These are phyloP conservation scores for Lydus trimaculatus DNA, from an alignment of 2,888 invertebrate species.

Conservation along the genomic window DNA sequence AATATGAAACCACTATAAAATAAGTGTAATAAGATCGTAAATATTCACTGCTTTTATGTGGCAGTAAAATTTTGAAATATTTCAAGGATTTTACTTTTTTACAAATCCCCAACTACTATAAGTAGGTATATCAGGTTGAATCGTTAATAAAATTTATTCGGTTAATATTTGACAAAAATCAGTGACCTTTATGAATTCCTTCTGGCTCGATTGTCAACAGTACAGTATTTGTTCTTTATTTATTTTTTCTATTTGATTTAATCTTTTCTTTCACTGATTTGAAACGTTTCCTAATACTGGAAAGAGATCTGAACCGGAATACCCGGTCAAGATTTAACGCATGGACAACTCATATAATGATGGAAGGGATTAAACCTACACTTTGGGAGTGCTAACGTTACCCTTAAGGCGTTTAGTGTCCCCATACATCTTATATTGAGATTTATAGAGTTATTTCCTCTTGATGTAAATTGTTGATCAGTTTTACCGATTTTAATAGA, in stretches of 20 bases:
- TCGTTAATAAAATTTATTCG: neutral
- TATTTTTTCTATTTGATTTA: neutral
- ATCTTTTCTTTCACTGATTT: neutral
- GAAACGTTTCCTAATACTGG: slow-evolving; percentile 26
- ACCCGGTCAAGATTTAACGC: slow-evolving; percentile 46
- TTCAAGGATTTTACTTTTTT: neutral
- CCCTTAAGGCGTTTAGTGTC: slow-evolving; percentile 50
- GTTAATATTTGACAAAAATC: neutral
- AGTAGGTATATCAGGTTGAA: neutral
- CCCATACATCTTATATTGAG: slow-evolving; percentile 54
- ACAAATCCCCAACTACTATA: neutral
- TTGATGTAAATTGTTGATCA: slow-evolving; percentile 42
- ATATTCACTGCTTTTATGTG: neutral
- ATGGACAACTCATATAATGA: slow-evolving; percentile 48
- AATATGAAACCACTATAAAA: neutral
- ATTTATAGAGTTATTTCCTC: slow-evolving; percentile 46
- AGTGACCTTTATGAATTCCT: neutral
- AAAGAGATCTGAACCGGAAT: slow-evolving; percentile 39
- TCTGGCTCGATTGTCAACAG: neutral
- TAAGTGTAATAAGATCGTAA: neutral
- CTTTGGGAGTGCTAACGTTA: slow-evolving; percentile 46
- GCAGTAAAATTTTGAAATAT: neutral
- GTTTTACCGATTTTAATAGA: slow-evolving; percentile 45
- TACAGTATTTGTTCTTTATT: neutral
- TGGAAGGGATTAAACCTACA: slow-evolving; percentile 50